Evolutionary conservation across 2,888 invertebrate genomes (phyloP).

Genomic region (Trichogramma dendrolimi): DNA sequence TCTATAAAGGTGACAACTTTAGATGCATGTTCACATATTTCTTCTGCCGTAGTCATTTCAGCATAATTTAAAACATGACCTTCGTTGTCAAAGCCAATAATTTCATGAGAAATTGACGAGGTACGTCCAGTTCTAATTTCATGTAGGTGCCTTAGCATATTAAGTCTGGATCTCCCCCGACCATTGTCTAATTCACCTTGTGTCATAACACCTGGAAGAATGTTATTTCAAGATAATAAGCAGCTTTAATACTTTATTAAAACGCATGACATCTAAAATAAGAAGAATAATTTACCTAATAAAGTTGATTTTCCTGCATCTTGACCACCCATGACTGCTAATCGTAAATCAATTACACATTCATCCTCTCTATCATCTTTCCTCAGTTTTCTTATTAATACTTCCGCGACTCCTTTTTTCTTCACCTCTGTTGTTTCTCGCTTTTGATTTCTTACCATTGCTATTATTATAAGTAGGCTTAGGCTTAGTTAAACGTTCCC

Average conservation of each 20-base stretch:
- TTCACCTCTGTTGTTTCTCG: constrained; percentile 36
- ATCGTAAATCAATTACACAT: constrained; percentile 76
- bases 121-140: constrained; percentile 93
- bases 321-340: constrained; percentile 91
- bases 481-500: constrained; percentile 60
- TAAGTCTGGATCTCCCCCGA: constrained; percentile 86
- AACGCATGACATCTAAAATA: not conserved
- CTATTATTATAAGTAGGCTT: constrained; percentile 16
- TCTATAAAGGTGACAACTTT: constrained; percentile 94
- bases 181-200: constrained; percentile 96
- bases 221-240: too few species aligned
- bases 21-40: constrained; percentile 87
- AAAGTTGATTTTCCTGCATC: constrained; percentile 97
- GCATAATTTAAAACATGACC: constrained; percentile 85
- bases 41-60: constrained; percentile 85
- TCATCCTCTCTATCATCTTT: constrained; percentile 64
- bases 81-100: constrained; percentile 86
- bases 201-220: constrained; percentile 74
- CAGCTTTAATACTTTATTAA: too few species aligned
- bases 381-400: constrained; percentile 77
- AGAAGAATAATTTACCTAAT: constrained; percentile 51
- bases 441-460: constrained; percentile 31
- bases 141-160: constrained; percentile 92
- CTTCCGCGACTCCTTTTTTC: constrained; percentile 76
- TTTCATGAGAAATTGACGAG: constrained; percentile 93